A percentile compares a stretch with the other conserved stretches of the same genome.
Evolutionary conservation across 2,888 invertebrate species (phyloP).

Genomic region (Pseudanteris insignis): DNA sequence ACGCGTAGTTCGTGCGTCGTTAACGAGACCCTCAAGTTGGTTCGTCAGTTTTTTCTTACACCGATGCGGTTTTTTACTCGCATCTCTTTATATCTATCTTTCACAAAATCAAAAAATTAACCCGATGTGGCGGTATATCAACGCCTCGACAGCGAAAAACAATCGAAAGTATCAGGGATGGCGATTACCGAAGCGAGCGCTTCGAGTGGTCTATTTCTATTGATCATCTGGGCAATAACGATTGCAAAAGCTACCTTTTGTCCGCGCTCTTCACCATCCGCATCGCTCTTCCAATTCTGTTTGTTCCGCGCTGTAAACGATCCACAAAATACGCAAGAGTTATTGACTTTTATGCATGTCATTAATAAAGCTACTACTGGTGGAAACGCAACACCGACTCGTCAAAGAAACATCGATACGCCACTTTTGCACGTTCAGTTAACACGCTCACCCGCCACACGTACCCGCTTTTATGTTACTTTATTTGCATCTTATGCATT

Average conservation of each 20-base stretch:
- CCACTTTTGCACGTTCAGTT: no score
- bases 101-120: slow-evolving; percentile 47
- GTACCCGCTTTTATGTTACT: slow-evolving; percentile 9
- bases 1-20: slow-evolving; percentile 24
- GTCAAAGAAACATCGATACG: slow-evolving; percentile 46
- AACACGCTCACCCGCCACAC: no score
- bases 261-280: slow-evolving; percentile 5
- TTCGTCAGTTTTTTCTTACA: background rate
- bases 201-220: slow-evolving; percentile 57
- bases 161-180: slow-evolving; percentile 58
- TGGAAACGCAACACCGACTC: no score
- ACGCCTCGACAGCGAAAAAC: slow-evolving; percentile 54
- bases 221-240: slow-evolving; percentile 53
- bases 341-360: slow-evolving; percentile 47
- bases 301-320: slow-evolving; percentile 10
- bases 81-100: background rate
- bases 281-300: slow-evolving; percentile 16
- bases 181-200: no score
- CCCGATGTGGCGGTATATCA: no score
- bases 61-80: no score
- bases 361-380: slow-evolving; percentile 49
- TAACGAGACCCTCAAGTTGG: slow-evolving; percentile 28
- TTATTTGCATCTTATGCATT: slow-evolving; percentile 28
- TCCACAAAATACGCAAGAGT: no score
- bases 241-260: slow-evolving; percentile 21